A percentile compares a stretch with the other conserved stretches of the same genome.
Conservation (phyloP, 2,113 vertebrate species). For the Nanorana parkeri region DNA sequence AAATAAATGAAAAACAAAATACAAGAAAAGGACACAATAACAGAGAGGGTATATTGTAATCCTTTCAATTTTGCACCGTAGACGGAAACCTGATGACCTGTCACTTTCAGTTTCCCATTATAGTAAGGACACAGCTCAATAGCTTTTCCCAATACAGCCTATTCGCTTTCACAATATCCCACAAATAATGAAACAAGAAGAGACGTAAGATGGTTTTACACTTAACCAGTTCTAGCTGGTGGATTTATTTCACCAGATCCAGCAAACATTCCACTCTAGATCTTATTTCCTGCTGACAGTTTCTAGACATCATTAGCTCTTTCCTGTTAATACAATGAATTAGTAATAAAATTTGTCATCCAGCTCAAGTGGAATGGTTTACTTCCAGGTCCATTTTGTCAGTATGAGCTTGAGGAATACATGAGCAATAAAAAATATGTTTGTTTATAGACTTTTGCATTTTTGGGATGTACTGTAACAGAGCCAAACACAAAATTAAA, state of each 20-base stretch:
- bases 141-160: slow-evolving; percentile 32
- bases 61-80: slow-evolving; percentile 13
- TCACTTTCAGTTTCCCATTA: slow-evolving; percentile 5
- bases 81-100: slow-evolving; percentile 26
- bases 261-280: background rate
- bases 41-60: slow-evolving; percentile 23
- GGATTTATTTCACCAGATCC: background rate
- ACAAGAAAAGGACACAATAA: background rate
- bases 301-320: background rate
- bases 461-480: too few relatives aligned
- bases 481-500: too few relatives aligned
- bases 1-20: slow-evolving; percentile 12
- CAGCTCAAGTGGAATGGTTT: too few relatives aligned
- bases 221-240: background rate
- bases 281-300: background rate
- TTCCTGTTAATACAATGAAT: background rate
- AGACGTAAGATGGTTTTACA: background rate
- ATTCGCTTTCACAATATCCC: slow-evolving; percentile 23
- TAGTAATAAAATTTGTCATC: too few relatives aligned
- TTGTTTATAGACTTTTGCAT: too few relatives aligned
- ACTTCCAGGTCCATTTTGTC: too few relatives aligned
- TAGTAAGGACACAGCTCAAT: slow-evolving; percentile 29
- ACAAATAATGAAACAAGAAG: slow-evolving; percentile 18
- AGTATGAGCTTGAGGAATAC: too few relatives aligned
- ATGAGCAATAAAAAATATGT: too few relatives aligned